These are phyloP conservation scores for Polietes domitor DNA, from an alignment of 2,888 invertebrate genomes.

Conservation along the genomic window DNA sequence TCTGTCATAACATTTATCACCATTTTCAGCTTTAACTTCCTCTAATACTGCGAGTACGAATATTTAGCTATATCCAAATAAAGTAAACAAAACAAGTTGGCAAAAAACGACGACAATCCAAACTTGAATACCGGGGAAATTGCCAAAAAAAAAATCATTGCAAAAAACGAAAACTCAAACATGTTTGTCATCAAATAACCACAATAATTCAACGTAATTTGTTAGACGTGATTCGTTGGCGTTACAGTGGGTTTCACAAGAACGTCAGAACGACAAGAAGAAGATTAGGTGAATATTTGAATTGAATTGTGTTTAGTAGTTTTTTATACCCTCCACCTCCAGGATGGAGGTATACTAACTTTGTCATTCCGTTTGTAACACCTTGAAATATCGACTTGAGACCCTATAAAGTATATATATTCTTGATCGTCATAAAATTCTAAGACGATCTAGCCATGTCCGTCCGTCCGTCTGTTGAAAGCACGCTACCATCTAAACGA, in stretches of 20 bases:
- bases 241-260: background rate
- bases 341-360: too few relatives aligned
- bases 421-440: too few relatives aligned
- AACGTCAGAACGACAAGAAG: background rate
- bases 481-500: too few relatives aligned
- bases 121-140: background rate
- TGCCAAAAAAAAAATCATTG: background rate
- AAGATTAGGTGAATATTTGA: too few relatives aligned
- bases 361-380: too few relatives aligned
- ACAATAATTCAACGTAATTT: slow-evolving; percentile 2
- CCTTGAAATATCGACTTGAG: too few relatives aligned
- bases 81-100: background rate
- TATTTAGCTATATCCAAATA: background rate
- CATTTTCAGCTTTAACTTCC: background rate
- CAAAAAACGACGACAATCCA: background rate
- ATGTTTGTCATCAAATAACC: slow-evolving; percentile 6
- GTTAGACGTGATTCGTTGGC: background rate
- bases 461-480: too few relatives aligned
- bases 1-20: background rate
- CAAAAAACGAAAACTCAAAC: background rate
- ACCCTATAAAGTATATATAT: too few relatives aligned
- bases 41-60: background rate
- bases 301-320: too few relatives aligned
- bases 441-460: too few relatives aligned
- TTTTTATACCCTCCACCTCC: too few relatives aligned